A percentile compares a stretch with the other conserved stretches of the same genome.
Conservation (phyloP, 2,888 invertebrate genomes). For the Calliphora vomitoria region DNA sequence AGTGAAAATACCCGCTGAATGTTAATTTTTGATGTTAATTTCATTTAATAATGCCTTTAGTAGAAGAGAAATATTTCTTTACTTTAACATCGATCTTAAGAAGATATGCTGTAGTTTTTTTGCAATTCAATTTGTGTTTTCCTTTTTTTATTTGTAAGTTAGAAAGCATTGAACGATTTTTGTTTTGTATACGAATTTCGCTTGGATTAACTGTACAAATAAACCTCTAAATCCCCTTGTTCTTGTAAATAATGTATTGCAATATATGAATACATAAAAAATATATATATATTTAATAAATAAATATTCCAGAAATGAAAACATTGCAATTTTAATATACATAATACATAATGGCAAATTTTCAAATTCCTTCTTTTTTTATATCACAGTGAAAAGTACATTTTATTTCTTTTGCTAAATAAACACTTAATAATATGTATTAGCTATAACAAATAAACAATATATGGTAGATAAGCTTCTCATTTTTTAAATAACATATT, state of each 20-base stretch:
- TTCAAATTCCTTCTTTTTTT: slow-evolving; percentile 59
- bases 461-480: slow-evolving; percentile 70
- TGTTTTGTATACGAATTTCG: not conserved
- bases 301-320: slow-evolving; percentile 60
- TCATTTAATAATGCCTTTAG: no score
- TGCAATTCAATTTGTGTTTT: not conserved
- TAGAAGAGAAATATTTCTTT: no score
- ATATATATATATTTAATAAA: slow-evolving; percentile 27
- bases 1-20: no score
- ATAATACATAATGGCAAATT: slow-evolving; percentile 42
- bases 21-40: no score
- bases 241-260: slow-evolving; percentile 63
- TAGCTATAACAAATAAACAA: slow-evolving; percentile 37
- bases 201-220: slow-evolving; percentile 20
- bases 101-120: not conserved
- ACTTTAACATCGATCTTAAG: not conserved
- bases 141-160: not conserved
- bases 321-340: slow-evolving; percentile 47
- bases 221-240: slow-evolving; percentile 11
- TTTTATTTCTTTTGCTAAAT: slow-evolving; percentile 58
- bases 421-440: slow-evolving; percentile 41
- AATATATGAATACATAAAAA: slow-evolving; percentile 37
- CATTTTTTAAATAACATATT: slow-evolving; percentile 54
- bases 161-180: not conserved
- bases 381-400: slow-evolving; percentile 52